These are phyloP conservation scores for Drosophila pseudotalamancana DNA, from an alignment of 2,888 invertebrate species.

Conservation along the genomic window DNA sequence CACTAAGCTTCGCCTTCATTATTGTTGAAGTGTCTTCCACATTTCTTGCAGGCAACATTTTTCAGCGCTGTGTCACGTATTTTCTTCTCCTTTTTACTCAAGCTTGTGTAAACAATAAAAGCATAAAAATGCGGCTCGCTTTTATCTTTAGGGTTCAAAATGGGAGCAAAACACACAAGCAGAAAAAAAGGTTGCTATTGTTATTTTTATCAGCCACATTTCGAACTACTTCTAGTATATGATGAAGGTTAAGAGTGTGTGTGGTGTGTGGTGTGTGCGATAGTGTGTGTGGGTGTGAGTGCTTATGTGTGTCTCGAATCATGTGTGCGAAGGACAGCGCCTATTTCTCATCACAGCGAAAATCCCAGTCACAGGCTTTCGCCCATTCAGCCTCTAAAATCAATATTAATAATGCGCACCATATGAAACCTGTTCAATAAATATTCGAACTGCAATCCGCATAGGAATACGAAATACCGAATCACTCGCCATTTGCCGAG, in stretches of 20 bases:
- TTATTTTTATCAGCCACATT: conserved; percentile 46
- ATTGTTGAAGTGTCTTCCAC: conserved; percentile 46
- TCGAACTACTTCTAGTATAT: conserved; percentile 2
- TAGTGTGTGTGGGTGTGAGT: background rate
- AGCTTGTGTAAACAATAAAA: conserved; percentile 41
- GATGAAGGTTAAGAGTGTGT: background rate
- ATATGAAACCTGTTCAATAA: conserved; percentile 70
- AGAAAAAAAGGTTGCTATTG: conserved; percentile 32
- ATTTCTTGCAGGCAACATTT: conserved; percentile 30
- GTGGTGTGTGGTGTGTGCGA: background rate
- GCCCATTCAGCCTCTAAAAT: conserved; percentile 49
- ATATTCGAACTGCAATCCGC: conserved; percentile 61
- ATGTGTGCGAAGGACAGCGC: conserved; percentile 24
- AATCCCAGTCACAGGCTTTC: conserved; percentile 10
- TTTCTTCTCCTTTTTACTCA: conserved; percentile 2
- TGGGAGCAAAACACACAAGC: background rate
- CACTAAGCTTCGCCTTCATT: conserved; percentile 28
- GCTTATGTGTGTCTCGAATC: conserved; percentile 23
- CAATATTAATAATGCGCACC: conserved; percentile 74
- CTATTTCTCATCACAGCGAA: conserved; percentile 30
- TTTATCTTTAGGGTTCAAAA: conserved; percentile 34
- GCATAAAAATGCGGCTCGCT: conserved; percentile 25
- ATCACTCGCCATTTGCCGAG: conserved; percentile 21
- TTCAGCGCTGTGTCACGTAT: conserved; percentile 21
- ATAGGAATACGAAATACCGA: conserved; percentile 42